A percentile compares a stretch with the other conserved stretches of the same genome.
Conservation (phyloP, 2,113 vertebrate species). For the Nothocercus nigrocapillus region DNA sequence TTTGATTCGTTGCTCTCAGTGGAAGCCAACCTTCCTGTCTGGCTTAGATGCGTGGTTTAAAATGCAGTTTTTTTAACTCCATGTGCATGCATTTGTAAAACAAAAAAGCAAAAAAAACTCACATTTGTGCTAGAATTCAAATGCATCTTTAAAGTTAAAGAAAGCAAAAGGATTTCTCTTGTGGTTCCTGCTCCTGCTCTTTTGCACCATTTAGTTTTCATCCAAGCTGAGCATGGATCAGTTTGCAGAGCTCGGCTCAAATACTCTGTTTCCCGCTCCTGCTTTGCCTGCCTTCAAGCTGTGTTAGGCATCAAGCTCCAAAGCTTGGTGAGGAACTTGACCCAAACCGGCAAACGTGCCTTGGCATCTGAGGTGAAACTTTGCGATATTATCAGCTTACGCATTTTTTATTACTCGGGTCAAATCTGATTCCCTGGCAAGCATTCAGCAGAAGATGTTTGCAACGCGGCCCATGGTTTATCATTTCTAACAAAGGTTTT, state of each 20-base stretch:
- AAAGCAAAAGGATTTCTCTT: background rate
- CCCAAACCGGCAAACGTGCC: conserved; percentile 38
- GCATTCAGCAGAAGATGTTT: background rate
- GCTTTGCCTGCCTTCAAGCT: conserved; percentile 36
- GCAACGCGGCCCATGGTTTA: background rate
- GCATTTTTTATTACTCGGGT: background rate
- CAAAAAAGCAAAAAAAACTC: background rate
- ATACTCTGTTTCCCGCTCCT: conserved; percentile 54
- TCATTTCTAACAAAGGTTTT: background rate
- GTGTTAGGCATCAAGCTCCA: background rate
- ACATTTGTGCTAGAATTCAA: background rate
- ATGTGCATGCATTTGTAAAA: background rate
- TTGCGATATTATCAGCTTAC: background rate
- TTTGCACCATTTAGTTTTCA: conserved; percentile 33
- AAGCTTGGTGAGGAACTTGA: conserved; percentile 3
- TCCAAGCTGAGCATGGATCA: conserved; percentile 8
- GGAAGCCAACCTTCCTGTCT: conserved; percentile 15
- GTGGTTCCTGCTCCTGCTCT: background rate
- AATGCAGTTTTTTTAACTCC: conserved; percentile 2
- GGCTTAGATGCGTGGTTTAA: background rate
- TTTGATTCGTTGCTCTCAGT: background rate
- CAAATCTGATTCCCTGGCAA: background rate
- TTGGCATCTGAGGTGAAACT: conserved; percentile 17
- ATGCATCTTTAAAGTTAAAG: background rate
- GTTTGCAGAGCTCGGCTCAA: conserved; percentile 48